These are phyloP conservation scores for Acrossocheilus wenchowensis DNA, from an alignment of 2,797 vertebrate genomes.

Conservation along the genomic window DNA sequence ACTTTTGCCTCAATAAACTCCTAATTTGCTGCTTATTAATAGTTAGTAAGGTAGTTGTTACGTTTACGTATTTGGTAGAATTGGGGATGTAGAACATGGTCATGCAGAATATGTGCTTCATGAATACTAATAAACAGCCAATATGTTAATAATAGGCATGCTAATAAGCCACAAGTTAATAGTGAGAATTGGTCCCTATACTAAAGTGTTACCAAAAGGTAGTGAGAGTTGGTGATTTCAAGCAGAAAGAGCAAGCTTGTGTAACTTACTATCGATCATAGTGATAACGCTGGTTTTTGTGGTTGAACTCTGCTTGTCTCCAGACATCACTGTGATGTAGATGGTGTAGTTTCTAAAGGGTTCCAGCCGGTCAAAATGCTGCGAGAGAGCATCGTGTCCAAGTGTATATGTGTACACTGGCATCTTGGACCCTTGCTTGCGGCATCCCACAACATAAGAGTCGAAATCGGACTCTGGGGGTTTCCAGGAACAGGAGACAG, in stretches of 20 bases:
- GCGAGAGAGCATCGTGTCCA: conserved; percentile 65
- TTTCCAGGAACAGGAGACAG: conserved; percentile 90
- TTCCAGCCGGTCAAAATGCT: conserved; percentile 85
- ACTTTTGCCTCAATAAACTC: neutral
- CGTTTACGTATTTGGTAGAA: too few relatives aligned
- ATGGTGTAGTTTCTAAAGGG: conserved; percentile 88
- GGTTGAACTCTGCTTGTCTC: conserved; percentile 81
- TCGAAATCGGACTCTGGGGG: conserved; percentile 89
- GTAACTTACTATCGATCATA: conserved; percentile 92
- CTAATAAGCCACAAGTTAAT: too few relatives aligned
- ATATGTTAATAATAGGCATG: too few relatives aligned
- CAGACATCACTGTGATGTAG: conserved; percentile 86
- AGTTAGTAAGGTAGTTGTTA: too few relatives aligned
- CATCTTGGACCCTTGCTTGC: conserved; percentile 77
- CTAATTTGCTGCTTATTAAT: too few relatives aligned
- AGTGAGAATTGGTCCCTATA: too few relatives aligned
- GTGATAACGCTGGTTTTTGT: conserved; percentile 86
- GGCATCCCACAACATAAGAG: conserved; percentile 87
- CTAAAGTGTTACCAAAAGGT: too few relatives aligned
- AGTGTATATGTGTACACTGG: conserved; percentile 82
- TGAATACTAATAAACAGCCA: too few relatives aligned
- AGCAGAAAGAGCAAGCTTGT: neutral
- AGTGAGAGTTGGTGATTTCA: neutral
- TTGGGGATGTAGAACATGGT: too few relatives aligned
- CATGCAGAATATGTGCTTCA: too few relatives aligned